Percentiles rank a stretch among this genome's conserved stretches.
Conservation (phyloP, 2,113 vertebrate species). For the Boleophthalmus pectinirostris region DNA sequence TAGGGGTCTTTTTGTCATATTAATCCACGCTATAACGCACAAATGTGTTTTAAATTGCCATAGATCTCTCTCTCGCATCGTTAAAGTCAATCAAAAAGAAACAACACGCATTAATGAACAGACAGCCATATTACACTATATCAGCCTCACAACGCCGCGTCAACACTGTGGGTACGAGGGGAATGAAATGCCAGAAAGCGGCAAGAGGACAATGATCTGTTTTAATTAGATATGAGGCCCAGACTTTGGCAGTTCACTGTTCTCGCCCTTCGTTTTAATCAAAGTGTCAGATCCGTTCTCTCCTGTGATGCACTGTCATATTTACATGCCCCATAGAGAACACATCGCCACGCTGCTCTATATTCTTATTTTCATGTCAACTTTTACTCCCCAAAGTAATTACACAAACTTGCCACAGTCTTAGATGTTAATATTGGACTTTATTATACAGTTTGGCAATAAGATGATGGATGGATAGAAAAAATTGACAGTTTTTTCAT, state of each 20-base stretch:
- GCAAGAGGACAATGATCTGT: conserved; percentile 65
- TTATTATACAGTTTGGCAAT: not conserved
- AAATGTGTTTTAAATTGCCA: not conserved
- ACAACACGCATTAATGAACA: not conserved
- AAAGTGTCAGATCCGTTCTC: conserved; percentile 62
- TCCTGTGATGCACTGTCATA: conserved; percentile 49
- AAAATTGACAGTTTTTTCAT: not conserved
- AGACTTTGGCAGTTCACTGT: conserved; percentile 45
- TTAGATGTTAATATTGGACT: not conserved
- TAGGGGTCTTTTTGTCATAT: too few relatives aligned
- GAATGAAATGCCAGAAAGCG: conserved; percentile 60
- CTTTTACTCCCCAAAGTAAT: not conserved
- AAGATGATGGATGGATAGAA: not conserved
- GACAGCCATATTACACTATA: conserved; percentile 12
- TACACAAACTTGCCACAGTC: not conserved
- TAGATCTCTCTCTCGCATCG: too few relatives aligned
- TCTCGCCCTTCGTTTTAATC: conserved; percentile 69
- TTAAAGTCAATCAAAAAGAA: not conserved
- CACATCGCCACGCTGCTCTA: conserved; percentile 14
- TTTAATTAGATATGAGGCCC: conserved; percentile 74
- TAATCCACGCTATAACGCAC: too few relatives aligned
- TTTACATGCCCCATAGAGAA: conserved; percentile 54
- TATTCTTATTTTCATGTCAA: not conserved
- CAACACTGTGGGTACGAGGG: conserved; percentile 54
- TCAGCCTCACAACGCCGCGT: conserved; percentile 26